phyloP scores from a whole-genome alignment of 2,888 invertebrate species.

The Bombyx huttoni region DNA sequence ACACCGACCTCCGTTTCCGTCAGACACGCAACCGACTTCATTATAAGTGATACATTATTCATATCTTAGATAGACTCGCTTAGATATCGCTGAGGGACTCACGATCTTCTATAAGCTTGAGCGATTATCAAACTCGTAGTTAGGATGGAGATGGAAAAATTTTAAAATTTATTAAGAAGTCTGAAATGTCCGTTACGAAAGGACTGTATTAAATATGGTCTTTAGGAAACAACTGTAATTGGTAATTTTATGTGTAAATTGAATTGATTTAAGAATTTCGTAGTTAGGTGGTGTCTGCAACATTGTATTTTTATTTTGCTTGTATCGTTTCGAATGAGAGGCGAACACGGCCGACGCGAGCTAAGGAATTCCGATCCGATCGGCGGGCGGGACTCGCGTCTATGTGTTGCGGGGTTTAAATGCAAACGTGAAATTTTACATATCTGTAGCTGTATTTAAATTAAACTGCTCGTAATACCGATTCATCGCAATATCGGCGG shows the following conservation, averaged over 20 bases:
- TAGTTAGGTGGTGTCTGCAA: conserved; percentile 53
- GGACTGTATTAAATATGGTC: conserved; percentile 56
- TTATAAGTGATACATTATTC: conserved; percentile 10
- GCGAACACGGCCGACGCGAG: conserved; percentile 21
- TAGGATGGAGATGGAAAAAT: conserved; percentile 54
- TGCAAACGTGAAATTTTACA: conserved; percentile 6
- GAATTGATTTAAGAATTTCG: conserved; percentile 54
- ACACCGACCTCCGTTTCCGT: not conserved
- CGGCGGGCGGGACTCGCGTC: conserved; percentile 30
- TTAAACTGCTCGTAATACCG: conserved; percentile 8
- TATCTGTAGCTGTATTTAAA: conserved; percentile 10
- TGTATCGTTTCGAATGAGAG: conserved; percentile 28
- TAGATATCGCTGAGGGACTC: conserved; percentile 52
- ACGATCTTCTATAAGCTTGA: conserved; percentile 53
- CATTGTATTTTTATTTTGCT: conserved; percentile 36
- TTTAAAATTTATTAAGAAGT: conserved; percentile 54
- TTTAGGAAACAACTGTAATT: conserved; percentile 49
- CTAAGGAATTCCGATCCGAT: conserved; percentile 48
- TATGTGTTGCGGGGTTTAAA: conserved; percentile 11
- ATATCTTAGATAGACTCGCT: conserved; percentile 39
- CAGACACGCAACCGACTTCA: conserved; percentile 2
- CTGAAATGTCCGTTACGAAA: conserved; percentile 52
- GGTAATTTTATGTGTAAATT: conserved; percentile 50
- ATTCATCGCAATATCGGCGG: not conserved
- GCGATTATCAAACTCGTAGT: conserved; percentile 55